phyloP scores from a whole-genome alignment of 2,113 vertebrate genomes.

The Mus pahari region DNA sequence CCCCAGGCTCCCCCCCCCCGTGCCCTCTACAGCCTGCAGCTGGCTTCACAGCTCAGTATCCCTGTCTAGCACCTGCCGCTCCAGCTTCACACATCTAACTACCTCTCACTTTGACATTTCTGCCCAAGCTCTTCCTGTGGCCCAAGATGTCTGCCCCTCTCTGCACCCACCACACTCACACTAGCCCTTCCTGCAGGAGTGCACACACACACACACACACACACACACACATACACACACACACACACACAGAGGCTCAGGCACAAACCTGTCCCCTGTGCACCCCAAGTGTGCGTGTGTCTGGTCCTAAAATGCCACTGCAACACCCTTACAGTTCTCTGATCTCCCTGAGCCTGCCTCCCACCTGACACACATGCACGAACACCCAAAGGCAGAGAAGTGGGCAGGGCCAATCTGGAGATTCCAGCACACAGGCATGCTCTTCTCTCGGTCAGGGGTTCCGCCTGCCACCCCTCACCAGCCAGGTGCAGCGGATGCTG shows the following conservation, averaged over 20 bases:
- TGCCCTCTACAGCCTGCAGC: background rate
- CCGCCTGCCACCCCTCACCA: background rate
- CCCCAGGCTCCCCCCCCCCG: background rate
- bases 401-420: background rate
- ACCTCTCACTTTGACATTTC: constrained; percentile 48
- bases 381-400: background rate
- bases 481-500: background rate
- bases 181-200: background rate
- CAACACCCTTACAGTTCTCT: background rate
- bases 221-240: no score
- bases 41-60: background rate
- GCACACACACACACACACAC: no score
- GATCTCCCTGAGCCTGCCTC: background rate
- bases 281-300: background rate
- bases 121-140: background rate
- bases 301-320: background rate
- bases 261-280: background rate
- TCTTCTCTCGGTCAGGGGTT: background rate
- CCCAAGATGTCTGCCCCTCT: background rate
- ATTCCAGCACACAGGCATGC: background rate
- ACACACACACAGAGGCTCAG: background rate
- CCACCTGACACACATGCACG: background rate
- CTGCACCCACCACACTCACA: background rate
- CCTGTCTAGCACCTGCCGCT: background rate
- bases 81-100: background rate